A percentile compares a stretch with the other conserved stretches of the same genome.
These are phyloP conservation scores for Bombyx mori DNA, from an alignment of 1,140 invertebrate genomes.

Conservation along the genomic window ASM3026992v2 NC_085116.1:13673001-13673500, in stretches of 20 bases:
- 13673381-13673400: not conserved
- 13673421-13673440: not conserved
- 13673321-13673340: not conserved
- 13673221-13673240: constrained; percentile 36
- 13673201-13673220: constrained; percentile 18
- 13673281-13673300: constrained; percentile 13
- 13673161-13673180: too few relatives aligned
- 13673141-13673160: too few relatives aligned
- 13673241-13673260: constrained; percentile 60
- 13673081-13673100: too few relatives aligned
- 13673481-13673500: too few relatives aligned
- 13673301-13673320: constrained; percentile 27
- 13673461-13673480: too few relatives aligned
- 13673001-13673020: too few relatives aligned
- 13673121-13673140: too few relatives aligned
- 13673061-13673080: too few relatives aligned
- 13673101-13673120: too few relatives aligned
- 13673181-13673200: too few relatives aligned
- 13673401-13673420: not conserved
- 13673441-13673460: not conserved
- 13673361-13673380: not conserved
- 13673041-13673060: too few relatives aligned
- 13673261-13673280: constrained; percentile 34
- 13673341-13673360: not conserved
- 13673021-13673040: too few relatives aligned